These are phyloP conservation scores for Bergia sp. DNA, from an alignment of 92 coral and sea anemone species.

Conservation along the genomic window DNA sequence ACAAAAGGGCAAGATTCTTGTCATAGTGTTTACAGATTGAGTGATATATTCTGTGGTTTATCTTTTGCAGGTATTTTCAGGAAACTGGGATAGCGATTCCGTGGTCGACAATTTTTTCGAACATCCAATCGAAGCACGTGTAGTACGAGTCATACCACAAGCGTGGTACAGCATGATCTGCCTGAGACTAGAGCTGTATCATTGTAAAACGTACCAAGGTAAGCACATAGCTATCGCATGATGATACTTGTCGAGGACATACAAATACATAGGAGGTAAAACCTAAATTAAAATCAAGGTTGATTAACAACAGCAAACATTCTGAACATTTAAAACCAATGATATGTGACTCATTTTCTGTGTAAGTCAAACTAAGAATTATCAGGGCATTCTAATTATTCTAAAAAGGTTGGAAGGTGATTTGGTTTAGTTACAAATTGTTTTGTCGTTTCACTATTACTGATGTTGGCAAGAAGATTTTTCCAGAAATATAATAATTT, in stretches of 20 bases:
- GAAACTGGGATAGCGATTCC: conserved; percentile 91
- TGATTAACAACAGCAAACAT: background rate
- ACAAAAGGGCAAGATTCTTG: no score
- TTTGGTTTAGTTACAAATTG: no score
- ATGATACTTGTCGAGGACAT: background rate
- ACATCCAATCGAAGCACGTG: conserved; percentile 71
- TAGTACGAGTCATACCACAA: conserved; percentile 84
- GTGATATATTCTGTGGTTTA: background rate
- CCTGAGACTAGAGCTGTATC: conserved; percentile 89
- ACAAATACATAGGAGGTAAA: background rate
- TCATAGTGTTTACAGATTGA: background rate
- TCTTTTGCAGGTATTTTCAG: conserved; percentile 71
- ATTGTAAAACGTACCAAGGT: conserved; percentile 91
- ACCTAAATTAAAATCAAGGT: background rate
- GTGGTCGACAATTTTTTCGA: conserved; percentile 62
- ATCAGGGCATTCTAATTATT: no score
- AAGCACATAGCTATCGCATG: background rate
- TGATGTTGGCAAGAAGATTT: no score
- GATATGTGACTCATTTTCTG: no score
- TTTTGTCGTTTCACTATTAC: no score
- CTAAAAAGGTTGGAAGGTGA: no score
- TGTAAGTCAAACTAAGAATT: no score
- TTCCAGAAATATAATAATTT: no score
- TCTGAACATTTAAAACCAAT: background rate
- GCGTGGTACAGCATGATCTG: conserved; percentile 78